Base-by-base conservation (phyloP, 2,113 vertebrate species). In the Bucco capensis region DNA sequence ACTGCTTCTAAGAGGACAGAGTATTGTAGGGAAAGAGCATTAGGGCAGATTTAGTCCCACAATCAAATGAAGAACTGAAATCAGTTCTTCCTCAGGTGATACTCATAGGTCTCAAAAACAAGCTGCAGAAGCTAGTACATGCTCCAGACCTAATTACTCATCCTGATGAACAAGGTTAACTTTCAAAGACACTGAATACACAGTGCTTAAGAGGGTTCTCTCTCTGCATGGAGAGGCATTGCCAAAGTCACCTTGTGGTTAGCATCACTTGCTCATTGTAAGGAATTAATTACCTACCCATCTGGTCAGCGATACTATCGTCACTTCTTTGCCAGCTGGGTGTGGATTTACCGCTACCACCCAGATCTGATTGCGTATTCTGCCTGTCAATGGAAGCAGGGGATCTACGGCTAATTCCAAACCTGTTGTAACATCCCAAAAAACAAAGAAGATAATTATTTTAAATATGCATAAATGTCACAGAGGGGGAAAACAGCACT, bases 401-500 rank as follows among this genome's bases (percentile, higher is more conserved):
- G 47, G 99, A 98, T 95, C 98, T 98, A 86, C 98, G 98, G 97
- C 98, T 99, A 83, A 98, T 98, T 92, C 98, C 98, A 96, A 99
- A 99, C 96, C 99, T 99, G 96, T 71, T 80, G 71, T 21, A 33
- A 87, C 76, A 80, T 83, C 94, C 94, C 88, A 89, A 86, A 90
- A 95, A 78, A 95, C 75, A 96, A 96, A 91, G 84, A 51, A 96
- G 64, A 93, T 19, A 27, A 71, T 33, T 4, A 49, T 37, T 88
- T 72, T 84, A 72, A 71, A 83, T 23, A 82, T 2, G n/a, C 40
- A 62, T 25, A 27, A 19, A 71, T 57, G 28, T 78, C 57, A n/a
- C 13, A 9, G 2, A 61, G 35, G 19, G 27, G 21, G 1, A n/a
- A 90, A 86, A 81, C 38, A 80, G 8, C 37, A 37, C 19, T 74